Base-by-base conservation (phyloP, 2,797 vertebrate species). In the Myripristis murdjan region DNA sequence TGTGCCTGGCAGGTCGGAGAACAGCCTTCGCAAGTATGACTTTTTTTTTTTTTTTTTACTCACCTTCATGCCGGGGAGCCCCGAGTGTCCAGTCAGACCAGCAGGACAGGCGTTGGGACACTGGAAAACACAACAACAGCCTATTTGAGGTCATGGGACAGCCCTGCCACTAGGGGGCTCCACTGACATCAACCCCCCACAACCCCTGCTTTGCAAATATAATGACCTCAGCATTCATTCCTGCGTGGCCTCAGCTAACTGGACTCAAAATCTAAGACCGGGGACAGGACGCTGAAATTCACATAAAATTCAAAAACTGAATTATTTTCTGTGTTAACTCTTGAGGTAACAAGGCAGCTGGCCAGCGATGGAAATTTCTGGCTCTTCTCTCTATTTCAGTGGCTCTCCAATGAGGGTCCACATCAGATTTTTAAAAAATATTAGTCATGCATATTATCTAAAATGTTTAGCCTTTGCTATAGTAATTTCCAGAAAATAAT, bases 21-120 rank as follows among this genome's bases (percentile, higher is more conserved):
- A 55, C 20, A 5, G 43, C 2, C 11, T 1, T 2, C 22, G n/a
- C 3, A 11, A 23, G 39, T 11, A 26, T 24, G n/a, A n/a, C n/a
- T n/a, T n/a, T n/a, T n/a, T n/a, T n/a, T n/a, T n/a, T n/a, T n/a
- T n/a, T n/a, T 28, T 22, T 33, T 9, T 9, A 71, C 92, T 89
- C 85, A 98, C 98, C 91, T 98, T 97, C 97, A 99, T 97, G 64
- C 98, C 98, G 47, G 96, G 94, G 73, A 97, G 91, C 3, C 98
- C 98, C 68, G 97, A 87, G 35, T 98, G 91, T 72, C 98, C 98
- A 6, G 82, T 93, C 28, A 93, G 95, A 35, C 95, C 95, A 41
- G 95, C 82, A 3, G 96, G 94, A 56, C 98, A 99, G 75, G 97
- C 91, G 75, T 83, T 97, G 33, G 97, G 97, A 91, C 98, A 99